Evolutionary conservation across 2,113 vertebrate species (phyloP), one percentile per base, ranked within the genome.

Genomic region (Hyaena hyaena): DNA sequence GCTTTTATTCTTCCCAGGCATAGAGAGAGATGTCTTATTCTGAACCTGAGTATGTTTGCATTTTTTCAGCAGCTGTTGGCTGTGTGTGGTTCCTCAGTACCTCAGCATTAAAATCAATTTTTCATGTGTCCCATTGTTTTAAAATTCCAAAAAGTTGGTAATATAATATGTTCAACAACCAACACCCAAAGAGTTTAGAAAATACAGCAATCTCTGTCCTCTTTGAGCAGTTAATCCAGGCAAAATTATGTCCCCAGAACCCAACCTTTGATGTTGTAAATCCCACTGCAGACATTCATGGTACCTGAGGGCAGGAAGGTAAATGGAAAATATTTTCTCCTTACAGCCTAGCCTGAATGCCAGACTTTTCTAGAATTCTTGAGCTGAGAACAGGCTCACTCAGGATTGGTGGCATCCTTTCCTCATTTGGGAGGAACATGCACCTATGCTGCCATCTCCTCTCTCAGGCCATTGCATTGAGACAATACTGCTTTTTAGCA

Each of bases 31-130:
- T 55, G 19, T 80, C 65, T 71, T 76, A 88, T 69, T 93, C 33
- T 77, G 61, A 91, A 79, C 10, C 33, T 55, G 3, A 45, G 7
- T 31, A 21, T 61, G 39, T 58, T 26, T 83, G 45, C 15, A 24
- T 85, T 90, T 84, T 84, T 92, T 89, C n/a, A 10, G 61, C 23
- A 91, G 35, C 45, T 96, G 12, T 65, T 87, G 2, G 17, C 35
- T 66, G 28, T 35, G 1, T 80, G 39, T 53, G 17, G 4, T 76
- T 96, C 15, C 31, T 88, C 10, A 71, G 76, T 43, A 66, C n/a
- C 17, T 92, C 53, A 43, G n/a, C 83, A 68, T 80, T 82, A 80
- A 96, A 88, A 82, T 90, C 68, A 84, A 15, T 63, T 89, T 95
- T 33, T 48, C 33, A 24, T 48, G 16, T 17, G 33, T 39, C 50